Evolutionary conservation across 2,113 vertebrate genomes (phyloP).

Genomic region (Silurus meridionalis): DNA sequence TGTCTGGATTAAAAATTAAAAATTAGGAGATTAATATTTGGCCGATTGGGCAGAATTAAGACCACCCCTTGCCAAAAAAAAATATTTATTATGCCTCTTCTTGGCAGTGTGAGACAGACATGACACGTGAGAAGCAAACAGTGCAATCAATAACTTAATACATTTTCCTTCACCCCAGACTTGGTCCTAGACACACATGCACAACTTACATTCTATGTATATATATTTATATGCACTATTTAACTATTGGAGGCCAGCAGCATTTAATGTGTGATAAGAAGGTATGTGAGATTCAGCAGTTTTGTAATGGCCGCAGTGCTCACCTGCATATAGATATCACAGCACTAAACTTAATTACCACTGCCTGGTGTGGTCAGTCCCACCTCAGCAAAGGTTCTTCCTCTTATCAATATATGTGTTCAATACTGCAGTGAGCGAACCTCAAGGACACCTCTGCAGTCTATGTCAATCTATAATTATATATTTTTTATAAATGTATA

Average conservation of each 20-base stretch:
- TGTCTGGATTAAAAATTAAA: slow-evolving; percentile 83
- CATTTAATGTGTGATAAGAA: slow-evolving; percentile 58
- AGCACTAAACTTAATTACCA: slow-evolving; percentile 75
- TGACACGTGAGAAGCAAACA: slow-evolving; percentile 68
- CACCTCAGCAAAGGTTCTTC: slow-evolving; percentile 25
- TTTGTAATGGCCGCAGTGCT: slow-evolving; percentile 62
- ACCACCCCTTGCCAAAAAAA: slow-evolving; percentile 49
- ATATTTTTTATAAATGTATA: neutral
- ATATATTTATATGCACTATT: slow-evolving; percentile 37
- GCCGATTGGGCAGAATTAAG: slow-evolving; percentile 63
- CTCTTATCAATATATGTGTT: neutral
- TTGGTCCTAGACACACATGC: slow-evolving; percentile 32
- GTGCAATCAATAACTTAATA: slow-evolving; percentile 78
- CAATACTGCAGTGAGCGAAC: neutral
- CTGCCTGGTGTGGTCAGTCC: slow-evolving; percentile 49
- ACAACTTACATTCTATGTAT: neutral
- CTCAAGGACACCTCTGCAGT: slow-evolving; percentile 18
- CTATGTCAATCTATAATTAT: neutral
- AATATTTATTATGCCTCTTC: slow-evolving; percentile 62
- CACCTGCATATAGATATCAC: slow-evolving; percentile 68
- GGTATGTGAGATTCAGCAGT: slow-evolving; percentile 69
- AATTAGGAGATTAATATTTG: slow-evolving; percentile 82
- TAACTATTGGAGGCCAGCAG: slow-evolving; percentile 59
- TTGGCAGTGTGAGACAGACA: slow-evolving; percentile 54
- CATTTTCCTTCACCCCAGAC: slow-evolving; percentile 66